phyloP scores from a whole-genome alignment of 2,888 invertebrate species.

The Epinotia demarniana region DNA sequence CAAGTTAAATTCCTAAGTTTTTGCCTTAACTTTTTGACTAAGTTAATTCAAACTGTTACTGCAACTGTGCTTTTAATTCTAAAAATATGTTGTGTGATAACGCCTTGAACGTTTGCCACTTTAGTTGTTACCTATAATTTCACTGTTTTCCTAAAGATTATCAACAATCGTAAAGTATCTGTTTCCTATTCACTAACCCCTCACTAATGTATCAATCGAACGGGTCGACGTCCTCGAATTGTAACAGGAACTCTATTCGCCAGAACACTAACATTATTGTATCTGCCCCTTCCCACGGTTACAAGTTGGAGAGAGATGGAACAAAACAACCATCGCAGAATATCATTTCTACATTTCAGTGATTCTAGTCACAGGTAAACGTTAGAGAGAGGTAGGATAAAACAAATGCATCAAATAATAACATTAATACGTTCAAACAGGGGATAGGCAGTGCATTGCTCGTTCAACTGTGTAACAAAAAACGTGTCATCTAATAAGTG shows the following conservation, averaged over 20 bases:
- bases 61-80: no score
- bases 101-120: background rate
- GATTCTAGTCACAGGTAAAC: background rate
- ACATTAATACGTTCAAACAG: background rate
- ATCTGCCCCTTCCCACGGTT: background rate
- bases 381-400: background rate
- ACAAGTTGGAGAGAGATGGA: no score
- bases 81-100: background rate
- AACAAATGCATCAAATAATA: background rate
- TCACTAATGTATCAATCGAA: background rate
- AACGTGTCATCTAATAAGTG: slow-evolving; percentile 49
- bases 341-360: no score
- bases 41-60: background rate
- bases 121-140: background rate
- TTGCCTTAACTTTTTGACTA: background rate
- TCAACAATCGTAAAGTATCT: background rate
- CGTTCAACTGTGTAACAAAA: slow-evolving; percentile 45
- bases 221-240: slow-evolving; percentile 8
- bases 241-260: background rate
- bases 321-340: no score
- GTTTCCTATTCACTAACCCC: background rate
- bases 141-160: background rate
- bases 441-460: slow-evolving; percentile 13
- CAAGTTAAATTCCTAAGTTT: no score
- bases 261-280: background rate